phyloP scores from a whole-genome alignment of 2,888 invertebrate species.

The Eristalis intricaria region DNA sequence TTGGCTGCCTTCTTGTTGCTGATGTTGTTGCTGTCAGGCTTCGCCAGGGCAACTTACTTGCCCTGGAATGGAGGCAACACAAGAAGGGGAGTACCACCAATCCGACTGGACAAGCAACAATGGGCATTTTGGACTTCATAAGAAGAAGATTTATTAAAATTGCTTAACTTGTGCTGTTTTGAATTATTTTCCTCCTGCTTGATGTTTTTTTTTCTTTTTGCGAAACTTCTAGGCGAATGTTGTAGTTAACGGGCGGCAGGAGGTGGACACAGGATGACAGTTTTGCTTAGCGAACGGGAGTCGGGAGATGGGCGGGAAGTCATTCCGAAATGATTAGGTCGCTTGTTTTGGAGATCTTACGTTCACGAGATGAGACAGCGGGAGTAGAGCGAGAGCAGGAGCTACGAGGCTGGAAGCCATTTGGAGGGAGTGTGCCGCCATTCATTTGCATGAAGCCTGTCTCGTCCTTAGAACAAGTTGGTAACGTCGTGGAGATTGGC shows the following conservation, averaged over 20 bases:
- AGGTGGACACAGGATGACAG: constrained; percentile 15
- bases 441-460: neutral
- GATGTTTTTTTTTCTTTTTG: neutral
- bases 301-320: neutral
- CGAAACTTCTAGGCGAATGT: constrained; percentile 15
- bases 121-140: constrained; percentile 57
- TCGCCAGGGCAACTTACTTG: constrained; percentile 21
- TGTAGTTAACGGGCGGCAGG: constrained; percentile 8
- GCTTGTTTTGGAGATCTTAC: neutral
- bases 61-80: constrained; percentile 3
- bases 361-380: neutral
- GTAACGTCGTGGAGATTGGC: constrained; percentile 3
- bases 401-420: neutral
- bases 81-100: neutral
- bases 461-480: neutral
- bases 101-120: constrained; percentile 40
- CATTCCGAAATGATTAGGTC: constrained; percentile 8
- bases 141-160: constrained; percentile 62
- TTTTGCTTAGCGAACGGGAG: neutral
- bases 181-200: constrained; percentile 41
- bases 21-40: neutral
- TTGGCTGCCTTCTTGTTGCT: constrained; percentile 4
- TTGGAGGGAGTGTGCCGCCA: constrained; percentile 2
- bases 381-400: neutral
- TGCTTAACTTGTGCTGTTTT: constrained; percentile 52